Percentiles rank a stretch among this genome's conserved stretches.
phyloP scores from a whole-genome alignment of 2,888 invertebrate species.

The Lasioglossum marginatum region DNA sequence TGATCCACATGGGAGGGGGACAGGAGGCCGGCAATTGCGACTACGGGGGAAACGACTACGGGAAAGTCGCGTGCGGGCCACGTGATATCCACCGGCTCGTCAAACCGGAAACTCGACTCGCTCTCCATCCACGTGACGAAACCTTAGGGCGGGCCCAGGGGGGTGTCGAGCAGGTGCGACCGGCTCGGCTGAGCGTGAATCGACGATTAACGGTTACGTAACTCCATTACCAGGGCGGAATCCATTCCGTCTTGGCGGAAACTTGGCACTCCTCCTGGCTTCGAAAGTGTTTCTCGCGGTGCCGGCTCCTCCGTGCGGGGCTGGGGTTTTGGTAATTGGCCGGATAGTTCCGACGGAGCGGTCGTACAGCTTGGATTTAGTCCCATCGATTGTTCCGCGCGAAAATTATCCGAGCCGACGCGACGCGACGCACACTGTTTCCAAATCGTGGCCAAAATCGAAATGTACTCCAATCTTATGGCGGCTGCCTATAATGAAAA shows the following conservation, averaged over 20 bases:
- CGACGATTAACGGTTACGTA: slow-evolving; percentile 33
- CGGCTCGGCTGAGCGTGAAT: not conserved
- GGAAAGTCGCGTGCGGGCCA: slow-evolving; percentile 63
- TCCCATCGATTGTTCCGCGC: slow-evolving; percentile 4
- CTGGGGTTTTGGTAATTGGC: slow-evolving; percentile 15
- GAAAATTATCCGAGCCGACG: slow-evolving; percentile 1
- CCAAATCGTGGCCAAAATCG: no score
- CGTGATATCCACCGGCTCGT: slow-evolving; percentile 51
- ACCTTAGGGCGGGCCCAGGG: slow-evolving; percentile 27
- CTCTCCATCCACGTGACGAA: slow-evolving; percentile 51
- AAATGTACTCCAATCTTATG: no score
- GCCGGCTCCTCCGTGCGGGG: not conserved
- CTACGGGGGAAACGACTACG: slow-evolving; percentile 26
- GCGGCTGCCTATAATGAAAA: no score
- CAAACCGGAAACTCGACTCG: slow-evolving; percentile 25
- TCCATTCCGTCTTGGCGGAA: not conserved
- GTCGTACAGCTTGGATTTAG: not conserved
- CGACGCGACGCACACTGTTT: not conserved
- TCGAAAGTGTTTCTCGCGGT: slow-evolving; percentile 19
- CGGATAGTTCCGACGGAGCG: not conserved
- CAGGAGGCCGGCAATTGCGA: not conserved
- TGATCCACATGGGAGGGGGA: slow-evolving; percentile 48
- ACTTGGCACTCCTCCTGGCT: not conserved
- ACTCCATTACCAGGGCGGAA: slow-evolving; percentile 18
- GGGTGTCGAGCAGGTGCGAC: slow-evolving; percentile 23